Evolutionary conservation across 2,888 invertebrate species (phyloP), one percentile per base, ranked within the genome.

Genomic region (Alentia gelatinosa): DNA sequence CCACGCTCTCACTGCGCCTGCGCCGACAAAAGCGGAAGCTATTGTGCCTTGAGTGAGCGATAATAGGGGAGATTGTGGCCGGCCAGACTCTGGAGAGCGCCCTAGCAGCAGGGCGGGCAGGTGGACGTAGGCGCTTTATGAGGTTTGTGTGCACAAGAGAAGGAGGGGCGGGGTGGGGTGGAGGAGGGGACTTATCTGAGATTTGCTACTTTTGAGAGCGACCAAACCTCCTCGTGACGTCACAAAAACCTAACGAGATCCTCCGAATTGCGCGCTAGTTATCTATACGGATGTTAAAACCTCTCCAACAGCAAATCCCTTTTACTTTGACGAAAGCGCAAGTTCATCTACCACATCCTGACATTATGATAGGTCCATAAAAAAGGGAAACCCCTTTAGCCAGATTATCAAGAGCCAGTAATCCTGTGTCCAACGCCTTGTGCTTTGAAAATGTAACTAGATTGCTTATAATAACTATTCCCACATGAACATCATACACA

Each of bases 11-110:
- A 33, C 33, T 74, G 74, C 74, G 74, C 74, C 74, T 74, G 74
- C 74, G 74, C 74, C 74, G 74, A 74, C 74, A 74, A 74, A 74
- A 74, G 74, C 74, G 74, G 74, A 74, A 74, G 74, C 74, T 33
- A 74, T 74, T 74, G 74, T 74, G 74, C 33, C 33, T 74, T 33
- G 74, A 74, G 74, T 79, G 79, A 79, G 79, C 39, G 79, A 79
- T 79, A 79, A 79, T 79, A 37, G 79, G 79, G 79, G 15, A 35
- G 79, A 79, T 35, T 79, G 79, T 39, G 79, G 79, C 79, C 79
- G 79, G 37, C 37, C 79, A 19, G 35, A 35, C 37, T 79, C 79
- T 79, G 79, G 35, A 79, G 79, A 37, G 79, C 79, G 9, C 79
- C 39, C 79, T 79, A 79, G 1, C 79, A 39, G 79, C 35, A 19